These are phyloP conservation scores for Gymnoscopelus microlampas DNA, from an alignment of 2,797 vertebrate genomes.

Conservation along the genomic window DNA sequence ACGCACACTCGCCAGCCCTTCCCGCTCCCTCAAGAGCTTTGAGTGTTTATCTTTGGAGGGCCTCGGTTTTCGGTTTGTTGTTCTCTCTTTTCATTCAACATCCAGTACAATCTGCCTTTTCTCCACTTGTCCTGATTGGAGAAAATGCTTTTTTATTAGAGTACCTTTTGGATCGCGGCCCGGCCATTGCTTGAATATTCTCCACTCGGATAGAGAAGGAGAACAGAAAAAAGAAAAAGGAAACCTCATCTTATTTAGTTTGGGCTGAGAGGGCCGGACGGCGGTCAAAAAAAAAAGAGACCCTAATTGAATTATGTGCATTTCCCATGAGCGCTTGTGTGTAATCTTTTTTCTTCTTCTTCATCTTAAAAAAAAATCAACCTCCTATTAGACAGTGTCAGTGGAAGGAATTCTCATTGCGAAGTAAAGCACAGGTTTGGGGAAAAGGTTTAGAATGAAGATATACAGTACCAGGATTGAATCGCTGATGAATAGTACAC, in stretches of 20 bases:
- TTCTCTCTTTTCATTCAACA: conserved; percentile 70
- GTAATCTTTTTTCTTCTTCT: background rate
- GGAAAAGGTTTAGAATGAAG: conserved; percentile 10
- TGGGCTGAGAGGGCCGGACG: conserved; percentile 15
- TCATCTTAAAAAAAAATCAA: too few species aligned
- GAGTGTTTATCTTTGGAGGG: conserved; percentile 74
- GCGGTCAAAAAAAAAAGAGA: conserved; percentile 18
- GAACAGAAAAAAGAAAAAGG: background rate
- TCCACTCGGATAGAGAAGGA: conserved; percentile 37
- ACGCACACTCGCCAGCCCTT: conserved; percentile 37
- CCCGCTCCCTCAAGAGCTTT: conserved; percentile 57
- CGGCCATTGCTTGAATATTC: conserved; percentile 29
- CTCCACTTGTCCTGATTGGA: conserved; percentile 63
- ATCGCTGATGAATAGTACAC: conserved; percentile 15
- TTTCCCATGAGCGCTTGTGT: conserved; percentile 36
- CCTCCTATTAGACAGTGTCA: conserved; percentile 21
- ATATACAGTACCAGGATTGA: conserved; percentile 6
- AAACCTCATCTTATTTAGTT: conserved; percentile 34
- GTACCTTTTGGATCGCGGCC: conserved; percentile 28
- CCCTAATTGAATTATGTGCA: conserved; percentile 32
- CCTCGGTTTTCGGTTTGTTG: conserved; percentile 72
- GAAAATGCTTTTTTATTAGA: conserved; percentile 45
- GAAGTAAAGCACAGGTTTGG: conserved; percentile 13
- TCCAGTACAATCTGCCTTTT: conserved; percentile 65
- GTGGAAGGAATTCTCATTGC: conserved; percentile 14